Percentiles rank a stretch among this genome's conserved stretches.
phyloP scores from a whole-genome alignment of 1,140 invertebrate genomes.

The Mercenaria mercenaria region DNA sequence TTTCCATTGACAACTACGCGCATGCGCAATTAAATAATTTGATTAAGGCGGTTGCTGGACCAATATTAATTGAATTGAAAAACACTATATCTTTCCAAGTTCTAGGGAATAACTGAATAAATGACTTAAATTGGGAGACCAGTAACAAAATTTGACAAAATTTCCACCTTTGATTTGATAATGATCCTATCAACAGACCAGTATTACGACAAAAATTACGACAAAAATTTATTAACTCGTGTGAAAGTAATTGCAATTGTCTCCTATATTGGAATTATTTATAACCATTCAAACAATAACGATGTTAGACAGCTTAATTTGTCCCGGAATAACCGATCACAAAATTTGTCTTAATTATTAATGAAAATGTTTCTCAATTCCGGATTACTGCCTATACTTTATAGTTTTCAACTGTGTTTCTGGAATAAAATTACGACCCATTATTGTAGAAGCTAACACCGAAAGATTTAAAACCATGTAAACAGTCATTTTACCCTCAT shows the following conservation, averaged over 20 bases:
- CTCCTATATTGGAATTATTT: slow-evolving; percentile 80
- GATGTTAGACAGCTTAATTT: slow-evolving; percentile 78
- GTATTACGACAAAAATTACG: slow-evolving; percentile 78
- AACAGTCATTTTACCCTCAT: slow-evolving; percentile 63
- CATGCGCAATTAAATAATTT: slow-evolving; percentile 61
- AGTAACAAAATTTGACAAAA: slow-evolving; percentile 81
- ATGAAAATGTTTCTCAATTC: slow-evolving; percentile 61
- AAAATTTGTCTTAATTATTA: slow-evolving; percentile 79
- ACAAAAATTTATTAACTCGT: slow-evolving; percentile 79
- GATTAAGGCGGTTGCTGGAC: slow-evolving; percentile 62
- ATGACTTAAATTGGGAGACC: slow-evolving; percentile 77
- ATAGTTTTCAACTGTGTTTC: slow-evolving; percentile 44
- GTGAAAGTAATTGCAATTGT: slow-evolving; percentile 82
- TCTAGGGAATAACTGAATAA: slow-evolving; percentile 78
- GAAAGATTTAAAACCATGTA: slow-evolving; percentile 61
- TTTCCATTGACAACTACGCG: slow-evolving; percentile 44
- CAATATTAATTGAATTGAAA: slow-evolving; percentile 80
- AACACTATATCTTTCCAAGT: slow-evolving; percentile 77
- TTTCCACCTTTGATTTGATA: slow-evolving; percentile 77
- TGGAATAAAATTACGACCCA: slow-evolving; percentile 53
- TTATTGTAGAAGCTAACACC: slow-evolving; percentile 58
- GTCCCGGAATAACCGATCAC: slow-evolving; percentile 76
- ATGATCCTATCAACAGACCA: slow-evolving; percentile 76
- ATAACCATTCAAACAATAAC: slow-evolving; percentile 74
- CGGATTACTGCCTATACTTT: slow-evolving; percentile 53